Conservation (phyloP, 2,797 vertebrate genomes). For the Threskiornis aethiopicus region DNA sequence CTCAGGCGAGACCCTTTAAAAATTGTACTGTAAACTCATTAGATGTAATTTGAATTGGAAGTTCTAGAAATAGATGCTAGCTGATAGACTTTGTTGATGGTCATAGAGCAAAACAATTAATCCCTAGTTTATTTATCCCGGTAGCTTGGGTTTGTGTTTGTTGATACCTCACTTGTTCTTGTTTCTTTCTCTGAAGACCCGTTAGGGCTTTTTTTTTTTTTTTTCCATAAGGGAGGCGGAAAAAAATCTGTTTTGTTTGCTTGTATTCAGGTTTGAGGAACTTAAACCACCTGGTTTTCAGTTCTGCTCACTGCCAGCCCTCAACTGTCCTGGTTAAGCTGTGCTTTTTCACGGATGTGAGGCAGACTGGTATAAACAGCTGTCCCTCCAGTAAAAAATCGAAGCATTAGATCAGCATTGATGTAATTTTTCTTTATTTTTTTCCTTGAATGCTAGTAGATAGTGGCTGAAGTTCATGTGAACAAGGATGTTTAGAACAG, state of each 20-base stretch:
- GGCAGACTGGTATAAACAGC: neutral
- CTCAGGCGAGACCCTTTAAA: constrained; percentile 43
- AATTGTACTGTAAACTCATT: constrained; percentile 57
- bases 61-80: constrained; percentile 40
- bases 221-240: neutral
- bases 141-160: neutral
- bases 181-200: neutral
- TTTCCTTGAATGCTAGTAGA: constrained; percentile 7
- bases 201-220: neutral
- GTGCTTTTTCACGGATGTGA: neutral
- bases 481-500: neutral
- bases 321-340: neutral
- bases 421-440: neutral
- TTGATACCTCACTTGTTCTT: neutral
- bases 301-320: neutral
- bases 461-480: neutral
- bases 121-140: neutral
- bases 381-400: neutral
- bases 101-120: constrained; percentile 23
- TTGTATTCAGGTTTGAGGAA: neutral
- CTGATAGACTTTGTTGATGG: constrained; percentile 27
- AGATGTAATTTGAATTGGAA: constrained; percentile 42
- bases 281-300: neutral
- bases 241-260: neutral
- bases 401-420: neutral